Percentiles rank a stretch among this genome's conserved stretches.
Evolutionary conservation across 2,888 invertebrate genomes (phyloP).

Genomic region (Bombylius discolor): DNA sequence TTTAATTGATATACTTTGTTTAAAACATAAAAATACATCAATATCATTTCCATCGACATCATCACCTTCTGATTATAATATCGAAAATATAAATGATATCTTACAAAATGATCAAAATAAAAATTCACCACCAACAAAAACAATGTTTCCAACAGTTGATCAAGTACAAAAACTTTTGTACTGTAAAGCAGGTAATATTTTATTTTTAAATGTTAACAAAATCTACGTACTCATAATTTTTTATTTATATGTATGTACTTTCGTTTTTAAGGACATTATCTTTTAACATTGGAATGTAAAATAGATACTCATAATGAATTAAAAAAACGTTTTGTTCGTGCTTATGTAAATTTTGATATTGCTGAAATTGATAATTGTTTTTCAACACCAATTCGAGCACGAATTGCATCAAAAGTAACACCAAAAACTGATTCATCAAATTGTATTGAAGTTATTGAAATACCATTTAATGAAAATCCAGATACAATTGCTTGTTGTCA

Average conservation of each 20-base stretch:
- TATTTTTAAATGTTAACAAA: neutral
- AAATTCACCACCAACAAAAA: conserved; percentile 23
- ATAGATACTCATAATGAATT: neutral
- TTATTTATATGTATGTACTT: conserved; percentile 1
- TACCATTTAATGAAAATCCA: conserved; percentile 47
- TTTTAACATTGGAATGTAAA: conserved; percentile 47
- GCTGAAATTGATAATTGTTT: conserved; percentile 28
- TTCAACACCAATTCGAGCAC: conserved; percentile 43
- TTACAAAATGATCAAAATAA: conserved; percentile 15
- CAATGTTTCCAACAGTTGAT: conserved; percentile 60
- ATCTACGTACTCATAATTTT: conserved; percentile 13
- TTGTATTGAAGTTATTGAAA: conserved; percentile 59
- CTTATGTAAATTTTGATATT: conserved; percentile 63
- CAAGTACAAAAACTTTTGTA: conserved; percentile 52
- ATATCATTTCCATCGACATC: conserved; percentile 5
- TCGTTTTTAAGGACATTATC: conserved; percentile 43
- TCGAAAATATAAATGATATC: neutral
- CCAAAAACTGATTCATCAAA: conserved; percentile 52
- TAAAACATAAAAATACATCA: neutral
- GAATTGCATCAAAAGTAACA: conserved; percentile 62
- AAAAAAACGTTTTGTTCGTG: conserved; percentile 40
- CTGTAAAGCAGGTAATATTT: conserved; percentile 45
- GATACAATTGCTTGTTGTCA: conserved; percentile 51
- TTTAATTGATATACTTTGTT: conserved; percentile 27
- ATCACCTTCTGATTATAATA: neutral